Conservation (phyloP, 23 tunicate species). For the Oikopleura albicans region DNA sequence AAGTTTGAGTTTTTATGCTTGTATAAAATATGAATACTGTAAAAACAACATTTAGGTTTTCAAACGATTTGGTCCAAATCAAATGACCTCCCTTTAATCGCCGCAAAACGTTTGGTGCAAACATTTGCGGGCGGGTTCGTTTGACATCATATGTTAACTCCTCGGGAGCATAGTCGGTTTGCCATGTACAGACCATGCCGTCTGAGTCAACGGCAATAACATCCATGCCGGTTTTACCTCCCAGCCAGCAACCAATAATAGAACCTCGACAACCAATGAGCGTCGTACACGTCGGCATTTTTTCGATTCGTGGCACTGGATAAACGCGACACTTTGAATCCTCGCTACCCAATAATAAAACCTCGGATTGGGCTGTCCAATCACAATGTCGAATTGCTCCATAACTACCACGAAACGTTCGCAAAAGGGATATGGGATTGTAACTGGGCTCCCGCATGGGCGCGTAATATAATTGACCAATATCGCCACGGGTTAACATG, state of each 20-base stretch:
- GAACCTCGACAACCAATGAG: neutral
- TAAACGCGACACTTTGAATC: neutral
- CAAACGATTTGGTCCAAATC: too few species aligned
- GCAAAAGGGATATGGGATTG: neutral
- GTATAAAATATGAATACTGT: too few species aligned
- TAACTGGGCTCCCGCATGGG: neutral
- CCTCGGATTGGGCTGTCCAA: neutral
- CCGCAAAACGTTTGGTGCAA: neutral
- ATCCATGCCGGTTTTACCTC: neutral
- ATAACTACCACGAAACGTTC: constrained; percentile 2
- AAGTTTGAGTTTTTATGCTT: too few species aligned
- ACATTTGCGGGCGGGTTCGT: neutral
- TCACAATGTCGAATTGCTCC: neutral
- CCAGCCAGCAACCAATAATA: neutral
- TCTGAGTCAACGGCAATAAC: neutral
- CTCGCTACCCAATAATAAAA: neutral
- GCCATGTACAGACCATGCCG: neutral
- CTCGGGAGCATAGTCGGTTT: neutral
- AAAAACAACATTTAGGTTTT: too few species aligned
- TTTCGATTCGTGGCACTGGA: neutral
- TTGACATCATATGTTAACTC: neutral
- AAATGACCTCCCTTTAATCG: too few species aligned
- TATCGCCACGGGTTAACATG: constrained; percentile 6
- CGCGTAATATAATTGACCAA: neutral
- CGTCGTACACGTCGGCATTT: constrained; percentile 9